Evolutionary conservation across 2,113 vertebrate species (phyloP).

Genomic region (Papio anubis): DNA sequence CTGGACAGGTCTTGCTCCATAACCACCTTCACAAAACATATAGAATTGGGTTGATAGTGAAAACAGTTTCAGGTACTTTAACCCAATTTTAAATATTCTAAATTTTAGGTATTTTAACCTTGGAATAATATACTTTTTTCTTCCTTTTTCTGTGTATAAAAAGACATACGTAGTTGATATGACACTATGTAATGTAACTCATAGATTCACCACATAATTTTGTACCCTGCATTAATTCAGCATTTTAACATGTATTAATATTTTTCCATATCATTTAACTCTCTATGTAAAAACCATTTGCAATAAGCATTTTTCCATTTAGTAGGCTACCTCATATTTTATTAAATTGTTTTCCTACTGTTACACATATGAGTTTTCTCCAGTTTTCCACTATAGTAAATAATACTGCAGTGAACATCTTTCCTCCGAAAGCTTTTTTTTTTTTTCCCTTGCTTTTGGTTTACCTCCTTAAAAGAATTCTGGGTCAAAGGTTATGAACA

Average conservation of each 20-base stretch:
- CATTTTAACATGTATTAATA: not conserved
- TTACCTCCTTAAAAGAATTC: not conserved
- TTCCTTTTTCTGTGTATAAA: not conserved
- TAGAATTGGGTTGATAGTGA: not conserved
- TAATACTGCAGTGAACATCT: not conserved
- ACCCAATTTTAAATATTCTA: not conserved
- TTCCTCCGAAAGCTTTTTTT: not conserved
- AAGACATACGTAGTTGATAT: not conserved
- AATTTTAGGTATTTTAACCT: not conserved
- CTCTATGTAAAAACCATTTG: not conserved
- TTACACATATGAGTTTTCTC: not conserved
- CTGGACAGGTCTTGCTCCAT: not conserved
- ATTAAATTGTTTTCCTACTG: not conserved
- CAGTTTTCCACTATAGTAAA: not conserved
- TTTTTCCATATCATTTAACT: not conserved
- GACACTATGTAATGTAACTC: not conserved
- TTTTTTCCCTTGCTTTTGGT: not conserved
- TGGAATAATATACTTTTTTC: not conserved
- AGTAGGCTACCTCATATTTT: not conserved
- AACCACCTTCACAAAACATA: not conserved
- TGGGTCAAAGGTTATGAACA: not conserved
- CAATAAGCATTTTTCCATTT: conserved; percentile 7
- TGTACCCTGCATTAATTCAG: not conserved
- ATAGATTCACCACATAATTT: not conserved
- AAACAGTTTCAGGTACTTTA: not conserved